Base-by-base conservation (phyloP, 2,888 invertebrate species). In the Thecophora atra region DNA sequence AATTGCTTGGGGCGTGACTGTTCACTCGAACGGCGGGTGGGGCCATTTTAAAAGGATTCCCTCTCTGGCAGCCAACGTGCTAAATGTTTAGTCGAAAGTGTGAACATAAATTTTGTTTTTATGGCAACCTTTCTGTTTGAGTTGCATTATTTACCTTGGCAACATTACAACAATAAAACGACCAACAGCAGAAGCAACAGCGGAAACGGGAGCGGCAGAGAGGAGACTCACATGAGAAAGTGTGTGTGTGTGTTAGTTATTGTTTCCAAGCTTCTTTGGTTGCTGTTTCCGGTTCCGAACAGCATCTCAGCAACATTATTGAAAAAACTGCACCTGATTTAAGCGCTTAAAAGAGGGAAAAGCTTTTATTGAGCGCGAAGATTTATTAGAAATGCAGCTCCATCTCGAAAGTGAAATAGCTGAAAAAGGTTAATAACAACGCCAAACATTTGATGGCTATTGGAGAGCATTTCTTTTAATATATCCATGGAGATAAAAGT, bases 41-140 rank as follows among this genome's bases (percentile, higher is more conserved):
- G 15, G n/a, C 47, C 28, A 13, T 26, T 64, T 72, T 71, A 62
- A 72, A 68, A 8, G 67, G 71, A 60, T 71, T 71, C 73, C 74
- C 78, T 72, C 65, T 71, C 71, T 80, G 30, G n/a, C n/a, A n/a
- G n/a, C n/a, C 66, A 71, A 60, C n/a, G 70, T 62, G 19, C 60
- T 13, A 78, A 81, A 78, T 81, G 77, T 78, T 76, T 73, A 21
- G 77, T 26, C 78, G 7, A 78, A 79, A 80, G 78, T 79, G 81
- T 76, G 81, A 79, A 81, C 81, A 81, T 79, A 80, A 81, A 82
- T 82, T 81, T 72, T 72, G 21, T 65, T 71, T 67, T 71, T 71
- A 72, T 70, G 72, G 69, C 60, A 26, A 72, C 60, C 60, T 69
- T 60, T 44, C 19, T 68, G 26, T 72, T 72, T 75, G 67, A 67